These are phyloP conservation scores for Papilio gigon DNA, from an alignment of 2,888 invertebrate species.

Conservation along the genomic window DNA sequence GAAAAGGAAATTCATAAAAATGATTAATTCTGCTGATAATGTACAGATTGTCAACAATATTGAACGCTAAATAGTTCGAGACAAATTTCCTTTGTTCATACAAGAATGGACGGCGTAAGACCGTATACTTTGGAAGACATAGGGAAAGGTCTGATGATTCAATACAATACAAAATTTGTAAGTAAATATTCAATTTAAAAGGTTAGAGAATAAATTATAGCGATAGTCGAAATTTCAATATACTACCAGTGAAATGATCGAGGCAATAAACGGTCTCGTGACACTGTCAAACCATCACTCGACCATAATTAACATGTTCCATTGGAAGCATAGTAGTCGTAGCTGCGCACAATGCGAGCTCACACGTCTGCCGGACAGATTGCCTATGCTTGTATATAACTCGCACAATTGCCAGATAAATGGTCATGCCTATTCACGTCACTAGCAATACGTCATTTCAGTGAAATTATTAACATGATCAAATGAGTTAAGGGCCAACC, in stretches of 20 bases:
- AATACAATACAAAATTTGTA: background rate
- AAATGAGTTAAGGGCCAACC: slow-evolving; percentile 10
- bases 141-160: too few species aligned
- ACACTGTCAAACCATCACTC: slow-evolving; percentile 62
- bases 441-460: slow-evolving; percentile 34
- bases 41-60: too few species aligned
- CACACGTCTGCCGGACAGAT: slow-evolving; percentile 45
- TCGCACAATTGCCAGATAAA: slow-evolving; percentile 59
- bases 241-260: slow-evolving; percentile 19
- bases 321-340: slow-evolving; percentile 46
- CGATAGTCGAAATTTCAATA: background rate
- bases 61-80: too few species aligned
- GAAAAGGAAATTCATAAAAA: too few species aligned
- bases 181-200: background rate
- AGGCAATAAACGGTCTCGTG: slow-evolving; percentile 61
- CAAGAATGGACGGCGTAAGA: too few species aligned
- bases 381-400: slow-evolving; percentile 54
- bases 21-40: too few species aligned
- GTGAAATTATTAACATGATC: slow-evolving; percentile 20
- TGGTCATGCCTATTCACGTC: slow-evolving; percentile 45
- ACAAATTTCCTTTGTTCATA: too few species aligned
- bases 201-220: background rate
- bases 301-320: slow-evolving; percentile 68
- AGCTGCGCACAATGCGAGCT: slow-evolving; percentile 29
- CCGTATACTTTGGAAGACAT: too few species aligned